Evolutionary conservation across 2,888 invertebrate species (phyloP), one percentile per base, ranked within the genome.

Genomic region (Pristionchus exspectatus): DNA sequence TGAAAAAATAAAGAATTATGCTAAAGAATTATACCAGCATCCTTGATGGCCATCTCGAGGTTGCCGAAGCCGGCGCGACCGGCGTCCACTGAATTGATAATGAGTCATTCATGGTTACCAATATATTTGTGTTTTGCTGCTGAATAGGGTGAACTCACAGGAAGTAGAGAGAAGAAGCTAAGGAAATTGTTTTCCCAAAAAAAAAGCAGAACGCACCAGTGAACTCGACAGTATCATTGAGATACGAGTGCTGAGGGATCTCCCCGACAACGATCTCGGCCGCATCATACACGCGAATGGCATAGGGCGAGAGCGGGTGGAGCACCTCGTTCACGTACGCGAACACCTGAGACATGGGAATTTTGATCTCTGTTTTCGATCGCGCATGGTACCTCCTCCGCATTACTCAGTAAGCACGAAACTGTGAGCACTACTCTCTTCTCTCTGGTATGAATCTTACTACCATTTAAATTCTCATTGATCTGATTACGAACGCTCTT

Each of bases 1-100:
- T 50, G 44, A 50, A 50, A 50, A 38, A 38, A 38, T 33, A 7
- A 30, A 12, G 81, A 84, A 88, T 30, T 87, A n/a, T 5, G 9
- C 24, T 69, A 5, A 63, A 63, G 18, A 77, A 16, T 4, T 50
- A 50, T 24, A 81, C 81, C 50, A 2, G 81, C 44, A 81, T 93
- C 95, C 91, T 98, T 97, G 93, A 99, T 98, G 85, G 98, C 98
- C 93, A 99, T 98, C 96, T 99, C 98, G 92, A 99, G 96, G 90
- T 95, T 95, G 88, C 99, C 99, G 96, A 98, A 98, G 18, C 99
- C 99, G 84, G 98, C 98, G 95, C 98, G 97, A 91, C 97, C 97
- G 5, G 98, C 98, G 95, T 99, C 98, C 88, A 98, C 98, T 96
- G 94, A 69, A 14, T n/a, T 44, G 83, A 18, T 56, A n/a, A n/a